Base-by-base conservation (phyloP, 2,888 invertebrate genomes). In the Teleogryllus oceanicus region DNA sequence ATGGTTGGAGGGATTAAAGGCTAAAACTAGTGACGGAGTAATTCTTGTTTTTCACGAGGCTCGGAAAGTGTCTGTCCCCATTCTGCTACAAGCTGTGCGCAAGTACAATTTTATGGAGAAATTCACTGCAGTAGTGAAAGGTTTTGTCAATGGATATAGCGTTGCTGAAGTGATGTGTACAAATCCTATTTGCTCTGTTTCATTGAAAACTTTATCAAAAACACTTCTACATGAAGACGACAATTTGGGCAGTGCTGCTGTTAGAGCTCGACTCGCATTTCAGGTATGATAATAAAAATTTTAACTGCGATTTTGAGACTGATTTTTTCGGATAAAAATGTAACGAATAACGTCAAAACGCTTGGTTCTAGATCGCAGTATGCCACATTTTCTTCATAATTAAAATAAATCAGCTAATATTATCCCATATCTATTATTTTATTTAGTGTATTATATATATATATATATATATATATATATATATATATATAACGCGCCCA, bases 131-230 rank as follows among this genome's bases (percentile, higher is more conserved):
- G 89, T 91, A 80, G 94, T 94, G 51, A 92, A 92, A 82, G 94
- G 94, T 0, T 94, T 94, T 86, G 90, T 91, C 24, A 93, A 93
- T 86, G 92, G 93, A 83, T 92, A 91, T 84, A 90, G 91, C 74
- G 88, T 94, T 50, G 92, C 93, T 0, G 90, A 92, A 79, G 90
- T 90, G 81, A 92, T 92, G 85, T 92, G 92, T 86, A 85, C 85
- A 77, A 83, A 84, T 78, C 84, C 85, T 75, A 83, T 85, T 21
- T 84, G 83, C 24, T 84, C 84, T 50, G 84, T 85, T 79, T 84
- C 85, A 75, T 83, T 86, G 24, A 84, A 84, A 81, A 85, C 84
- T 49, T 83, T 86, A 74, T 84, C 85, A 50, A 84, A 83, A 81
- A 83, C 84, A 79, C 80, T 86, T 20, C 82, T 86, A 20, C 84